These are phyloP conservation scores for Siniperca knerii DNA, from an alignment of 2,113 vertebrate species.

Conservation along the genomic window DNA sequence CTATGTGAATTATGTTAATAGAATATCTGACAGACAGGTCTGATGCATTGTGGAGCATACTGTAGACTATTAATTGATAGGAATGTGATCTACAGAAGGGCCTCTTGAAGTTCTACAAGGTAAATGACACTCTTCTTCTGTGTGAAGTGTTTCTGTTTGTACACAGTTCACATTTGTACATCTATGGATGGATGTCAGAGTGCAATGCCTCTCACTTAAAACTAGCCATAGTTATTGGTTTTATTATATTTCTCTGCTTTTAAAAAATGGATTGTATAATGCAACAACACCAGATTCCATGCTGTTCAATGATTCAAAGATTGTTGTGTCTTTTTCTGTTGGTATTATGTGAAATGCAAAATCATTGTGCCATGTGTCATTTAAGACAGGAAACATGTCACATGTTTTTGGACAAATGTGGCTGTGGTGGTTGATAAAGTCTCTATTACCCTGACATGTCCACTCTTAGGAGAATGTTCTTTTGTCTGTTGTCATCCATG, in stretches of 20 bases:
- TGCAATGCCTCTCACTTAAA: slow-evolving; percentile 19
- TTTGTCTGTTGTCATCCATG: slow-evolving; percentile 24
- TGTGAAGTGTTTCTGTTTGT: neutral
- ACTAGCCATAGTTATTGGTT: neutral
- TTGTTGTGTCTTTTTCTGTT: neutral
- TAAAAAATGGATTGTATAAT: neutral
- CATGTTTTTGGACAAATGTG: neutral
- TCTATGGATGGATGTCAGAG: slow-evolving; percentile 12
- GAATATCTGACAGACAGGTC: slow-evolving; percentile 10
- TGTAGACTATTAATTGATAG: slow-evolving; percentile 2
- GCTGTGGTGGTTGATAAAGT: neutral
- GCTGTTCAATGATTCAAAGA: neutral
- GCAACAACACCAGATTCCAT: neutral
- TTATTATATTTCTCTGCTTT: slow-evolving; percentile 12
- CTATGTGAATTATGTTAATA: slow-evolving; percentile 6
- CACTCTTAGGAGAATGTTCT: slow-evolving; percentile 24
- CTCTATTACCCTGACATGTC: neutral
- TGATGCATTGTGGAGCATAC: neutral
- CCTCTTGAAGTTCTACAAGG: slow-evolving; percentile 6
- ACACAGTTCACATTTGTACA: slow-evolving; percentile 2
- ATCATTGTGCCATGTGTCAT: neutral
- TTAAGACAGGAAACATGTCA: neutral
- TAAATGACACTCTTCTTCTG: neutral
- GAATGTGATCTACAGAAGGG: slow-evolving; percentile 5
- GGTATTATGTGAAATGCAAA: neutral